Evolutionary conservation across 2,113 vertebrate genomes (phyloP).

Genomic region (Paramisgurnus dabryanus): DNA sequence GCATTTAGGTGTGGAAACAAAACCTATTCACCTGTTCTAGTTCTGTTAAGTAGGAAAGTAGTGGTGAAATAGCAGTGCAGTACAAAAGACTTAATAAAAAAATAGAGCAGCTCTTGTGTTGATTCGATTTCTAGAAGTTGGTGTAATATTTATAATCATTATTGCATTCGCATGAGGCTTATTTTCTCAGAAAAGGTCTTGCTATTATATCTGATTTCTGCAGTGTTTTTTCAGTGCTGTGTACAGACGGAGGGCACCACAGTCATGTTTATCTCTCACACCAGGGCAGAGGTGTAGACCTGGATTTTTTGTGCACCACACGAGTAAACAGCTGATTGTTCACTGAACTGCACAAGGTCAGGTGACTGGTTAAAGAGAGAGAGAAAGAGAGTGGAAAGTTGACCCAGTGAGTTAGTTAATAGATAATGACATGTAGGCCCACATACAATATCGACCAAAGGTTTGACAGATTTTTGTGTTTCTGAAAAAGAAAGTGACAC

Average conservation of each 20-base stretch:
- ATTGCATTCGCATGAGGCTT: conserved; percentile 2
- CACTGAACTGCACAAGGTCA: conserved; percentile 28
- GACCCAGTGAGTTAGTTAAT: conserved; percentile 4
- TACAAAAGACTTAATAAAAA: neutral
- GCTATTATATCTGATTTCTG: conserved; percentile 26
- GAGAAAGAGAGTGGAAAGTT: conserved; percentile 27
- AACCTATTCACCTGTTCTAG: neutral
- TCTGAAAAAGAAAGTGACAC: no score
- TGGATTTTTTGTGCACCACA: neutral
- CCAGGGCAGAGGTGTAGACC: conserved; percentile 18
- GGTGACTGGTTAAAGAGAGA: conserved; percentile 12
- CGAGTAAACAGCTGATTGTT: conserved; percentile 40
- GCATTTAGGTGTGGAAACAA: neutral
- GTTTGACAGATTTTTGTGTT: no score
- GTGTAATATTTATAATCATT: conserved; percentile 23
- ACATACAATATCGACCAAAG: neutral
- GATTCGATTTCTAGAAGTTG: conserved; percentile 9
- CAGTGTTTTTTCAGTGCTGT: conserved; percentile 9
- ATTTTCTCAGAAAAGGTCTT: conserved; percentile 30
- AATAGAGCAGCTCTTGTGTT: neutral
- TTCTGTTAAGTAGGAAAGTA: neutral
- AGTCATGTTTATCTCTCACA: neutral
- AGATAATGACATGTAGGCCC: neutral
- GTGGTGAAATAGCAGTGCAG: neutral
- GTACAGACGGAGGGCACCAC: conserved; percentile 22